Percentiles rank a stretch among this genome's conserved stretches.
These are phyloP conservation scores for Sepioteuthis lessoniana DNA, from an alignment of 2,888 invertebrate species.

Conservation along the genomic window DNA sequence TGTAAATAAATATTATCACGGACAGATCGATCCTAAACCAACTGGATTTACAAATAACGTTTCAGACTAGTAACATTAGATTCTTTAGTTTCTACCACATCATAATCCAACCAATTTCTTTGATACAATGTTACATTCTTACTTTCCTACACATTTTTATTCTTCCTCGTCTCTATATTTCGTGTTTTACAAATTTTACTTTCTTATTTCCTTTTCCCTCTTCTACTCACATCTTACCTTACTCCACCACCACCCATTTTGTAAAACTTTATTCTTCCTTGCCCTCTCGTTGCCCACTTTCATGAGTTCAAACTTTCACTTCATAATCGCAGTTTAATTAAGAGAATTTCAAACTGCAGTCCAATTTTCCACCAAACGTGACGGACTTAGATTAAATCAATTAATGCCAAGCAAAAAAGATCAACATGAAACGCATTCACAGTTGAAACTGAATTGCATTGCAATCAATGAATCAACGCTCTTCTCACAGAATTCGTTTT, in stretches of 20 bases:
- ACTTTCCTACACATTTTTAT: background rate
- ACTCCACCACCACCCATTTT: too few relatives aligned
- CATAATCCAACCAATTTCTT: too few relatives aligned
- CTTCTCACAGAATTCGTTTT: background rate
- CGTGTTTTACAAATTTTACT: background rate
- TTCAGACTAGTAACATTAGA: too few relatives aligned
- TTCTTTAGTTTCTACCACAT: too few relatives aligned
- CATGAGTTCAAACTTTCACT: background rate
- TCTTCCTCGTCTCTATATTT: background rate
- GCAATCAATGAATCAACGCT: background rate
- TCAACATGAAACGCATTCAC: background rate
- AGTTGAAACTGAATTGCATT: background rate
- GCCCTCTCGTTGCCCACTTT: background rate
- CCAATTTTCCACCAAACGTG: background rate
- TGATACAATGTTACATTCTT: too few relatives aligned
- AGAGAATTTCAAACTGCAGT: conserved; percentile 16
- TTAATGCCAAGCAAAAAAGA: background rate
- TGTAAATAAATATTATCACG: too few relatives aligned
- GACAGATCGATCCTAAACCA: too few relatives aligned
- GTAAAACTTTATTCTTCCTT: background rate
- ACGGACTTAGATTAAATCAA: conserved; percentile 33
- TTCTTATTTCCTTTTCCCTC: background rate
- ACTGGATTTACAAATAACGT: too few relatives aligned
- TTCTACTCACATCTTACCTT: background rate
- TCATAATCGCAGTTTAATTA: background rate